Evolutionary conservation across 2,113 vertebrate genomes (phyloP).

Genomic region (Spea multiplicata): DNA sequence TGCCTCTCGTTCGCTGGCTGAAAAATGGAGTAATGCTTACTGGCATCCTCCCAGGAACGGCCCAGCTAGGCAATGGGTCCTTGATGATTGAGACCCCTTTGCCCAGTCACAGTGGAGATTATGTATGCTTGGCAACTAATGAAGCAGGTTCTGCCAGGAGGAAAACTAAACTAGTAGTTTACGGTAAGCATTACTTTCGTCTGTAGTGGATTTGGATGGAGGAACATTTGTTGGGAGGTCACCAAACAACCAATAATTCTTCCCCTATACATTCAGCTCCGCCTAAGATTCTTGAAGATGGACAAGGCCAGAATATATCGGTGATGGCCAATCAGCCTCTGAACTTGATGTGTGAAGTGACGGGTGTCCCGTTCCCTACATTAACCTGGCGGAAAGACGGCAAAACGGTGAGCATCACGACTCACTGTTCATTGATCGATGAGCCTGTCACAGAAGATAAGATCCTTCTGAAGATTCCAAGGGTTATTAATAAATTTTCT

Average conservation of each 20-base stretch:
- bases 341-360: conserved; percentile 73
- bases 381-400: conserved; percentile 78
- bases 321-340: conserved; percentile 74
- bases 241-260: background rate
- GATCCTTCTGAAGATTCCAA: background rate
- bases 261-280: conserved; percentile 62
- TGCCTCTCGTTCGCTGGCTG: conserved; percentile 73
- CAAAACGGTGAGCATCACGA: conserved; percentile 63
- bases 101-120: conserved; percentile 75
- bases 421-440: background rate
- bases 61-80: conserved; percentile 65
- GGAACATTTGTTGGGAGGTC: background rate
- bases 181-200: conserved; percentile 62
- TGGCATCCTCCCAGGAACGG: conserved; percentile 60
- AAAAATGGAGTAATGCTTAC: conserved; percentile 73
- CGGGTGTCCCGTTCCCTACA: conserved; percentile 71
- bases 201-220: background rate
- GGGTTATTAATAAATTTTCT: background rate
- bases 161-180: conserved; percentile 73
- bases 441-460: background rate
- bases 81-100: conserved; percentile 70
- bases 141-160: conserved; percentile 75
- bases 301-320: conserved; percentile 67
- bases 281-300: conserved; percentile 72
- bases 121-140: conserved; percentile 78